Evolutionary conservation across 1,140 invertebrate species (phyloP).

Genomic region (Antheraea mylitta): DNA sequence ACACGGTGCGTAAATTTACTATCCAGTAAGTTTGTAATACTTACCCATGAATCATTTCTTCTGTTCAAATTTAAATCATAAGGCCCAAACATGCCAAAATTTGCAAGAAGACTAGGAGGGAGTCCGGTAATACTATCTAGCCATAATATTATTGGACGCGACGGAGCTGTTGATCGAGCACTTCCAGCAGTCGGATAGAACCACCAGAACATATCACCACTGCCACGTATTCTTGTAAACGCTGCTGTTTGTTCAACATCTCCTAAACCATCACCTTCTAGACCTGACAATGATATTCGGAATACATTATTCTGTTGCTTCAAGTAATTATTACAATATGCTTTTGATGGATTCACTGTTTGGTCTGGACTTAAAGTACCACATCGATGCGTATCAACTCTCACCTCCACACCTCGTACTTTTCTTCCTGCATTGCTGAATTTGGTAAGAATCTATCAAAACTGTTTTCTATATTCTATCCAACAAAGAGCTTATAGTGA

Average conservation of each 20-base stretch:
- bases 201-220: conserved; percentile 67
- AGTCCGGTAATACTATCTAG: conserved; percentile 52
- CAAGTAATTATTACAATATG: no score
- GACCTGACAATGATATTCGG: conserved; percentile 26
- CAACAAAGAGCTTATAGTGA: no score
- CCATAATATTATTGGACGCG: conserved; percentile 52
- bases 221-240: conserved; percentile 39
- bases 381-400: no score
- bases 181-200: conserved; percentile 42
- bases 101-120: conserved; percentile 53
- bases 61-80: conserved; percentile 49
- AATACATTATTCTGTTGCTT: no score
- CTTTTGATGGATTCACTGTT: no score
- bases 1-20: no score
- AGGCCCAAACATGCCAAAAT: conserved; percentile 62
- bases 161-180: not conserved
- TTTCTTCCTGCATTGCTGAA: no score
- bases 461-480: no score
- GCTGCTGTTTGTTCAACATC: conserved; percentile 40
- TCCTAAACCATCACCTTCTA: conserved; percentile 42
- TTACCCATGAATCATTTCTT: conserved; percentile 56
- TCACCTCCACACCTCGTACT: no score
- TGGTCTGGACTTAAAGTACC: no score
- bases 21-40: no score
- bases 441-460: no score